Conservation (phyloP, 2,113 vertebrate genomes). For the Cacatua alba region DNA sequence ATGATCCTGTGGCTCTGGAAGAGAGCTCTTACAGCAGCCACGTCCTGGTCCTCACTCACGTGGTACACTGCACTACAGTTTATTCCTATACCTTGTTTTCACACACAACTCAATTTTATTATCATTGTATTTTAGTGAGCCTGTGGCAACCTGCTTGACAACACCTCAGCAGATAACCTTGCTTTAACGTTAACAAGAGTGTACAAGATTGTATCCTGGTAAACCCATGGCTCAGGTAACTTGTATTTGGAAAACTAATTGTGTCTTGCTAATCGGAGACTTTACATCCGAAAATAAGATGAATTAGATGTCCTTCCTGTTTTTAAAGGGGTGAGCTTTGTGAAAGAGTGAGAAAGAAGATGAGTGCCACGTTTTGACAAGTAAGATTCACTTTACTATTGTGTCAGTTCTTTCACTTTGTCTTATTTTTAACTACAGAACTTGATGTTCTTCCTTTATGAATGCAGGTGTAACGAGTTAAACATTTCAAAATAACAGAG, state of each 20-base stretch:
- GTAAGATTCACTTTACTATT: not conserved
- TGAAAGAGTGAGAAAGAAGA: not conserved
- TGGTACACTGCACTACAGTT: not conserved
- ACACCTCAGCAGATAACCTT: not conserved
- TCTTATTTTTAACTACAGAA: not conserved
- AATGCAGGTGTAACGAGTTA: rapidly evolving
- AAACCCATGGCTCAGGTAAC: not conserved
- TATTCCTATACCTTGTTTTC: not conserved
- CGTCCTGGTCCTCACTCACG: rapidly evolving
- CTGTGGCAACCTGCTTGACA: not conserved
- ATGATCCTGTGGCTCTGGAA: rapidly evolving
- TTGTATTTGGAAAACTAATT: not conserved
- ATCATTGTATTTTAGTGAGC: not conserved
- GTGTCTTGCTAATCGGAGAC: not conserved
- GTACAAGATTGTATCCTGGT: rapidly evolving
- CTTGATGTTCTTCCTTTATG: not conserved
- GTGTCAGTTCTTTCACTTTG: not conserved
- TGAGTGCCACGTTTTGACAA: not conserved
- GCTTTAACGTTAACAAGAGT: not conserved
- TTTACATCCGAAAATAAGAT: not conserved
- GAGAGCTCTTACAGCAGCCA: not conserved
- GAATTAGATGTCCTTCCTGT: not conserved
- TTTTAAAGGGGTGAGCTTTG: not conserved
- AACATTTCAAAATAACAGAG: not conserved
- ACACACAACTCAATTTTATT: not conserved